Base-by-base conservation (phyloP, 2,888 invertebrate species). In the Gonocerus acuteangulatus region DNA sequence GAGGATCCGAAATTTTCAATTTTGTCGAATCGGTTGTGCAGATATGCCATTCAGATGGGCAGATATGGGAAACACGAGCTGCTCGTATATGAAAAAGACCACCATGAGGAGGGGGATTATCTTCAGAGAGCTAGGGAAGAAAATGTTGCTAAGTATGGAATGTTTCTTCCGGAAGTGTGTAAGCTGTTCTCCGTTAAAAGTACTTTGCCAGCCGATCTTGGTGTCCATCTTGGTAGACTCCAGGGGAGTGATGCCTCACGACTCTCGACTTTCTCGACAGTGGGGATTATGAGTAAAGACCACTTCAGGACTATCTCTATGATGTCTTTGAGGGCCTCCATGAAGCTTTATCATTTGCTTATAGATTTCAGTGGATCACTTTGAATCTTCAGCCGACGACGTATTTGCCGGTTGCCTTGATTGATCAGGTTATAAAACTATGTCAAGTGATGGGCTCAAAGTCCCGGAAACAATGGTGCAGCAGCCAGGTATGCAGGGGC, bases 171-270 rank as follows among this genome's bases (percentile, higher is more conserved):
- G 18, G 49, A 42, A 27, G 42, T 69, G n/a, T 63, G 60, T 52
- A 27, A 34, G 6, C 7, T 48, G 27, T 66, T 62, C 2, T 64
- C 63, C 2, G 67, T 61, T 0, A 2, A 47, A 6, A 44, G 39
- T 44, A 67, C 65, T 6, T 27, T 9, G 4, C 4, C 4, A 4
- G 27, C 27, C 0, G 59, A 66, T 45, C 71, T n/a, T 71, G 47
- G 65, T 71, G 52, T 72, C 72, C 0, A 66, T 72, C 3, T 70
- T 72, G 49, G 68, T 72, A 18, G 71, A 72, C 6, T 71, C 71
- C 45, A 65, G 71, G 63, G 71, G 71, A 13, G 70, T 70, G 13
- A 62, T 72, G 63, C 71, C 72, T 39, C 68, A 60, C 64, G 58
- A 64, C 52, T 68, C 15, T 3, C 18, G 1, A 60, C 64, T 19